These are phyloP conservation scores for Pollimyrus isidori DNA, from an alignment of 2,113 vertebrate genomes.

Conservation along the genomic window DNA sequence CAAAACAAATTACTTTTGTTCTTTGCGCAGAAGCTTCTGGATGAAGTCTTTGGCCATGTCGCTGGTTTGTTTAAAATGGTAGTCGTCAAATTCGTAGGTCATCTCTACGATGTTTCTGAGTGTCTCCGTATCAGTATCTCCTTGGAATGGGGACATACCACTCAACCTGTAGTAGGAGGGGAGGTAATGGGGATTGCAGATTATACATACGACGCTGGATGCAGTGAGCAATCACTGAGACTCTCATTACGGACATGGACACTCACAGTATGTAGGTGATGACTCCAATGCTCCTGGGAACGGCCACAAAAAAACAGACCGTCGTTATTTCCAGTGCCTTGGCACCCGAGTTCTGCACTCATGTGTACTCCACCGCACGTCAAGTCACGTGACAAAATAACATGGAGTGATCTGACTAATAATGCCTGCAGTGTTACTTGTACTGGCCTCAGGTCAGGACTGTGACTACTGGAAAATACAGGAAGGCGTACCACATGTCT, in stretches of 20 bases:
- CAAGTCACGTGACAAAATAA: not conserved
- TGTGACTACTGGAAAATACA: not conserved
- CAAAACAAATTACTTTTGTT: slow-evolving; percentile 50
- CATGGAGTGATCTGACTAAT: not conserved
- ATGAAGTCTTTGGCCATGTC: slow-evolving; percentile 71
- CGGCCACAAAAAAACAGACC: slow-evolving; percentile 19
- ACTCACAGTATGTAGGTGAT: slow-evolving; percentile 74
- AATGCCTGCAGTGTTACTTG: not conserved
- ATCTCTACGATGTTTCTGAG: slow-evolving; percentile 57
- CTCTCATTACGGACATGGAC: not conserved
- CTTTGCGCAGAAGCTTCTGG: slow-evolving; percentile 61
- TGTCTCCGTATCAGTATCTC: slow-evolving; percentile 60
- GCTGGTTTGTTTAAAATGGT: slow-evolving; percentile 58
- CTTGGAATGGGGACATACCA: slow-evolving; percentile 74
- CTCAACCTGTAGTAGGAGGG: slow-evolving; percentile 60
- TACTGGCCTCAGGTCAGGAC: not conserved
- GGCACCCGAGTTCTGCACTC: not conserved
- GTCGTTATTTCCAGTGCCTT: not conserved
- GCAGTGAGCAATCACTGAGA: not conserved
- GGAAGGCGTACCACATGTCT: slow-evolving; percentile 42
- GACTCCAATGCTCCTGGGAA: slow-evolving; percentile 68
- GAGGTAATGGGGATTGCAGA: not conserved
- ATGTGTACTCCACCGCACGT: not conserved
- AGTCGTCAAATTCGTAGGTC: slow-evolving; percentile 58
- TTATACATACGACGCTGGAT: not conserved